Evolutionary conservation across 2,888 invertebrate genomes (phyloP), one percentile per base, ranked within the genome.

Genomic region (Meandrusa payeni): DNA sequence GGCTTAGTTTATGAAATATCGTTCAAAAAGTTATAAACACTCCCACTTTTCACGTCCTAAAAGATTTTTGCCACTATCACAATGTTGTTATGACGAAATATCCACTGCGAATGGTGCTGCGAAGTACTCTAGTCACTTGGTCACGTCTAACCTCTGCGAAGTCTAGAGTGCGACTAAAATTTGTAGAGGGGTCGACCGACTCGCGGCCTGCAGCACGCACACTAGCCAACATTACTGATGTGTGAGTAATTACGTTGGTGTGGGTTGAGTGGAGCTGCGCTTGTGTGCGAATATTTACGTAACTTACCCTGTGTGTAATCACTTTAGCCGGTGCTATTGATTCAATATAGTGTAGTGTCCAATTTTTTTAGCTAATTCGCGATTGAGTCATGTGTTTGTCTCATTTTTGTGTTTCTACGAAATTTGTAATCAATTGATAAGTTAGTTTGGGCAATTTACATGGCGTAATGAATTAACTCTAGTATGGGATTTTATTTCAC

Each of bases 71-170:
- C 75, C 85, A 83, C 83, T 78, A 74, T 79, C 83, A 86, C 85
- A 82, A 79, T 77, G 64, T 73, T 79, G 69, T 78, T 80, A 81
- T 82, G 82, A 80, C 82, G 87, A 85, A 83, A 86, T 81, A 78
- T 78, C 73, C 79, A 80, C 70, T 71, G 64, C 66, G 69, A 71
- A 66, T 74, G 68, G 61, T 59, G 65, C 57, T 62, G 60, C 66
- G 71, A 72, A 58, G 63, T 61, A 67, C 67, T 75, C 66, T 64
- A 64, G 60, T 58, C 50, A 59, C 57, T 70, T 66, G 71, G 62
- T 64, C 69, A 69, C 74, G 85, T 76, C 77, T 74, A 62, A 58
- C 61, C 74, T 55, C 61, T 51, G 51, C 61, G 63, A 64, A 61
- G 75, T 71, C 75, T 74, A 66, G 78, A 78, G 80, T 64, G 71